Evolutionary conservation across 2,888 invertebrate genomes (phyloP).

Genomic region (Macrostomum cliftonense): DNA sequence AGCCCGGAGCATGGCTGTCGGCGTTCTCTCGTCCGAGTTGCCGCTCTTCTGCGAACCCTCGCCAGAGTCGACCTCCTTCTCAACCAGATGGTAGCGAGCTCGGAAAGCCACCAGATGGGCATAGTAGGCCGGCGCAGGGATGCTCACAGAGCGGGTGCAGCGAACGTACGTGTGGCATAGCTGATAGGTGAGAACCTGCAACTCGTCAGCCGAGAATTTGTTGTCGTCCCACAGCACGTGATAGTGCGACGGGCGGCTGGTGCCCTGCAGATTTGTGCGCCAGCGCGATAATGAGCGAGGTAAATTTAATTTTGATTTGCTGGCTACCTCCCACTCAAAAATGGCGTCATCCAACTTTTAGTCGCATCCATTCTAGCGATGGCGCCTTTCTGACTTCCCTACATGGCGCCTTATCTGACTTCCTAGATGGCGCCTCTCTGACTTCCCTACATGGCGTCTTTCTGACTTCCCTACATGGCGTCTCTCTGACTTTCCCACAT

Average conservation of each 20-base stretch:
- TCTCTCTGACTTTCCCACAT: too few species aligned
- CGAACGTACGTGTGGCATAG: constrained; percentile 98
- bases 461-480: too few species aligned
- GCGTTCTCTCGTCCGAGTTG: constrained; percentile 86
- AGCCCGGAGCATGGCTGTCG: constrained; percentile 88
- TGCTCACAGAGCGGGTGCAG: constrained; percentile 93
- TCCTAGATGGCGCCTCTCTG: too few species aligned
- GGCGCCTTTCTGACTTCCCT: too few species aligned
- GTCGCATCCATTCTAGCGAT: too few species aligned
- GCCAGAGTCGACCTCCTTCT: constrained; percentile 95
- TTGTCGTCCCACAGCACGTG: constrained; percentile 99
- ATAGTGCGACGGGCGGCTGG: constrained; percentile 93
- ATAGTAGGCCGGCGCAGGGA: constrained; percentile 91
- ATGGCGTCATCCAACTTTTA: too few species aligned
- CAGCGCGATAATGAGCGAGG: too few species aligned
- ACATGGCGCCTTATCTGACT: too few species aligned
- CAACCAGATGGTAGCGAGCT: constrained; percentile 91
- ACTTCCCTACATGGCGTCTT: too few species aligned
- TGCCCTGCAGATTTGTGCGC: constrained; percentile 51
- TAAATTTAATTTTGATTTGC: too few species aligned
- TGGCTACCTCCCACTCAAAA: too few species aligned
- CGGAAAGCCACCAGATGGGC: constrained; percentile 97
- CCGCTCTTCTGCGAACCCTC: constrained; percentile 94
- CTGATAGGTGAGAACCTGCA: constrained; percentile 96
- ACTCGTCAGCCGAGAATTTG: constrained; percentile 78